phyloP scores from a whole-genome alignment of 2,113 vertebrate species.

The Oriolus oriolus region DNA sequence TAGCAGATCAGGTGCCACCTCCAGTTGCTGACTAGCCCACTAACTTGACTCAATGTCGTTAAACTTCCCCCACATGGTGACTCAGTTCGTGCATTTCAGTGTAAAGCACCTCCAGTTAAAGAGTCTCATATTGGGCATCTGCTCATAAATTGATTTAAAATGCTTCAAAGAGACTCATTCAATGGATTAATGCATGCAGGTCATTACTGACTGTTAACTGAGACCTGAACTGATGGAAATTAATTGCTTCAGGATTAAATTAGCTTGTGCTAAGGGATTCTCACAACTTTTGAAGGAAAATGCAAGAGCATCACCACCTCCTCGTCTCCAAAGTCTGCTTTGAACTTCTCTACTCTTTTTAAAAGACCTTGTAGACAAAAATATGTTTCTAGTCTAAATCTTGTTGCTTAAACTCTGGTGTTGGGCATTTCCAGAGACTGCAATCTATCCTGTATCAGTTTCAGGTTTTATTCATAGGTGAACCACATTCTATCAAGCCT shows the following conservation, averaged over 20 bases:
- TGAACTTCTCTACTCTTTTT: background rate
- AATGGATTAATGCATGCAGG: background rate
- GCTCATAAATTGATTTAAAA: background rate
- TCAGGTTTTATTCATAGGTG: background rate
- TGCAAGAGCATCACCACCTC: background rate
- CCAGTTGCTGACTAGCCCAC: background rate
- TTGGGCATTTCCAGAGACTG: background rate
- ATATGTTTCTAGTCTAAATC: background rate
- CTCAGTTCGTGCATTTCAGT: background rate
- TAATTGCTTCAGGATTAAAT: background rate
- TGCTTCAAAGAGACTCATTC: background rate
- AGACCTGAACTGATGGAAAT: background rate
- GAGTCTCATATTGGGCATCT: background rate
- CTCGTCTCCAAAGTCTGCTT: background rate
- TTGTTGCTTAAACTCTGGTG: background rate
- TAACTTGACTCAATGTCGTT: background rate
- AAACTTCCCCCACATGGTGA: conserved; percentile 1
- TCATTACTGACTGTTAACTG: background rate
- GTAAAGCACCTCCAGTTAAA: background rate
- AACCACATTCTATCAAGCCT: background rate
- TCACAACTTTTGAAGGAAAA: background rate
- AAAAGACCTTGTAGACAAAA: background rate
- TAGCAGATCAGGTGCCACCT: background rate
- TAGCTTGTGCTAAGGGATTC: background rate
- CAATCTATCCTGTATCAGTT: background rate